These are phyloP conservation scores for Hartigia nigra DNA, from an alignment of 2,888 invertebrate genomes.

Conservation along the genomic window DNA sequence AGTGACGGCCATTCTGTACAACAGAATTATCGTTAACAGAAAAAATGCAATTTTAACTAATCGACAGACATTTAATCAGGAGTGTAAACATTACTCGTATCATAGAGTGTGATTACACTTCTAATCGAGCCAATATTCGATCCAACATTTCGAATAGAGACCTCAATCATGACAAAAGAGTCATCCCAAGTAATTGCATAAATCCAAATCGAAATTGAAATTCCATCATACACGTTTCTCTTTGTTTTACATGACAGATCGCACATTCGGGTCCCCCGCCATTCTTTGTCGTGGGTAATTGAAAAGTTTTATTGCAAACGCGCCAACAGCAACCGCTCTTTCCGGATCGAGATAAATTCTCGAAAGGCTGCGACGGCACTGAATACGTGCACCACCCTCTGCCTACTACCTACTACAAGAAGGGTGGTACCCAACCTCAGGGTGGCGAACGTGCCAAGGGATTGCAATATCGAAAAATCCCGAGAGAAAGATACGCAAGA, in stretches of 20 bases:
- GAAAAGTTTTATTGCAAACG: neutral
- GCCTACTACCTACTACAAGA: neutral
- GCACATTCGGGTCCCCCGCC: neutral
- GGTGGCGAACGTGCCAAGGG: neutral
- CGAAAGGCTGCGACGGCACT: neutral
- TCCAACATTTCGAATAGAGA: neutral
- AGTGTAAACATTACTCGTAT: neutral
- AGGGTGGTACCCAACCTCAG: neutral
- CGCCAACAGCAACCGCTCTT: neutral
- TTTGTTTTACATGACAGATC: neutral
- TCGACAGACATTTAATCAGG: neutral
- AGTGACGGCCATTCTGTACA: neutral
- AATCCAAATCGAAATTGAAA: neutral
- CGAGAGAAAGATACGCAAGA: neutral
- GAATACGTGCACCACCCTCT: neutral
- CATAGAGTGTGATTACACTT: neutral
- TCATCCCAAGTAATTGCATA: neutral
- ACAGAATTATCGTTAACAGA: neutral
- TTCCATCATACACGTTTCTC: neutral
- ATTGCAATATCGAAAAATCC: neutral
- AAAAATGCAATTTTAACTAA: neutral
- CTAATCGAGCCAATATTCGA: neutral
- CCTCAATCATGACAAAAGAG: neutral
- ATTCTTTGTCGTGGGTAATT: neutral
- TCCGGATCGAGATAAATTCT: neutral